phyloP scores from a whole-genome alignment of 2,888 invertebrate genomes.

The Pristionchus arcanus region DNA sequence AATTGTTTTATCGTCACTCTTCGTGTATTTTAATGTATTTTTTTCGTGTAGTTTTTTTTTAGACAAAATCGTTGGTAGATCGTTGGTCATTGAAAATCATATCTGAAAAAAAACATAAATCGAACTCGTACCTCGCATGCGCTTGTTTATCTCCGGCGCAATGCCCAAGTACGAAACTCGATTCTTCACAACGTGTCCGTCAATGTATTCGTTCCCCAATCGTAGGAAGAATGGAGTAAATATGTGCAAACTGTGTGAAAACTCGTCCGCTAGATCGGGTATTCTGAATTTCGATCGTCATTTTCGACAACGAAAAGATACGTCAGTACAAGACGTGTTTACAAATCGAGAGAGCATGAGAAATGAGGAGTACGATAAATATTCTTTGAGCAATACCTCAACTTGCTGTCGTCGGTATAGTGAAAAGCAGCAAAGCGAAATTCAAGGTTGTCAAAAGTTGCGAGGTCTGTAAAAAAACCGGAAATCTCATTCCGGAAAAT shows the following conservation, averaged over 20 bases:
- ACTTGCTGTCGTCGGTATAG: conserved; percentile 6
- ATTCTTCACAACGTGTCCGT: not conserved
- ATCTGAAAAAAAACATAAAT: not conserved
- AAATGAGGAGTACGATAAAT: too few relatives aligned
- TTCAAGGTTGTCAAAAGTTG: not conserved
- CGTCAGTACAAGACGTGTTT: too few relatives aligned
- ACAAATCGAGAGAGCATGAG: too few relatives aligned
- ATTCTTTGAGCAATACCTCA: not conserved
- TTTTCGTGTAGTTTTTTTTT: too few relatives aligned
- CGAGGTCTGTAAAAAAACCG: not conserved
- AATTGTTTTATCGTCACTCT: too few relatives aligned
- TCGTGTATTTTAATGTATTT: too few relatives aligned
- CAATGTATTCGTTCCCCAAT: not conserved
- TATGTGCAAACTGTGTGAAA: not conserved
- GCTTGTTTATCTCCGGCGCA: not conserved
- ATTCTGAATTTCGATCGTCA: not conserved
- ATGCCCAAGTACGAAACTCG: not conserved
- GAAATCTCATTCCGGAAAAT: too few relatives aligned
- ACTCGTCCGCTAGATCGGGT: not conserved
- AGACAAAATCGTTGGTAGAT: too few relatives aligned
- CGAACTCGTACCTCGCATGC: not conserved
- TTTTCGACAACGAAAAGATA: too few relatives aligned
- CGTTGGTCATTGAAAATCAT: too few relatives aligned
- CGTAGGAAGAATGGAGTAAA: not conserved
- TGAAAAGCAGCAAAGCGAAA: not conserved